These are phyloP conservation scores for Pampusana beccarii DNA, from an alignment of 2,113 vertebrate species.

Conservation along the genomic window DNA sequence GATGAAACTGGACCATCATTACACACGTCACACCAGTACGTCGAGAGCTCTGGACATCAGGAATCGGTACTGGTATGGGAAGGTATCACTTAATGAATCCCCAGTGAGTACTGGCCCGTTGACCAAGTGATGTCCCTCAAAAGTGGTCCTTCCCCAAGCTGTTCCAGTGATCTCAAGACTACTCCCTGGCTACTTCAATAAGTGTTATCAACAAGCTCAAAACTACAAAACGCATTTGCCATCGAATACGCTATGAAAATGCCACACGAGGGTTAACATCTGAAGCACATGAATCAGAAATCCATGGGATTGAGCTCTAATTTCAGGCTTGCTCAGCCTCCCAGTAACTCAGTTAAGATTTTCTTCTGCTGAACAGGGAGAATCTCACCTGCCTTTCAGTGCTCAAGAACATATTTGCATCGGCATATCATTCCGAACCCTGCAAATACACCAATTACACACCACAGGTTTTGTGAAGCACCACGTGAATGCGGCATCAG, in stretches of 20 bases:
- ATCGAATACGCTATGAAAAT: rapidly evolving
- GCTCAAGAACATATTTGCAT: not conserved
- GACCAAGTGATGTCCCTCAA: not conserved
- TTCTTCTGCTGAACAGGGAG: not conserved
- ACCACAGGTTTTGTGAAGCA: rapidly evolving
- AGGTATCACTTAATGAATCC: not conserved
- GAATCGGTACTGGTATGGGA: not conserved
- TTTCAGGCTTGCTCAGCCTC: not conserved
- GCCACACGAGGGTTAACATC: rapidly evolving
- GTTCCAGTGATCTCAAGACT: not conserved
- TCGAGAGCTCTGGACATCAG: not conserved
- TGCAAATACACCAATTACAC: not conserved
- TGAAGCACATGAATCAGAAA: not conserved
- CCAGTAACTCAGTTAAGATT: not conserved
- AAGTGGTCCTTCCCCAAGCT: not conserved
- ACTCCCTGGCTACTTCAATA: not conserved
- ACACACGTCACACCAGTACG: not conserved
- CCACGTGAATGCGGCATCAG: not conserved
- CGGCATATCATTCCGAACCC: not conserved
- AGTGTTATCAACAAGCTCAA: not conserved
- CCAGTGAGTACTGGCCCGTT: not conserved
- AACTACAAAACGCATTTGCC: not conserved
- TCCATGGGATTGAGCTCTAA: not conserved
- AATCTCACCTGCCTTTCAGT: not conserved
- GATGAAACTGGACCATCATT: not conserved